Evolutionary conservation across 2,113 vertebrate genomes (phyloP).

Genomic region (Okapia johnstoni): DNA sequence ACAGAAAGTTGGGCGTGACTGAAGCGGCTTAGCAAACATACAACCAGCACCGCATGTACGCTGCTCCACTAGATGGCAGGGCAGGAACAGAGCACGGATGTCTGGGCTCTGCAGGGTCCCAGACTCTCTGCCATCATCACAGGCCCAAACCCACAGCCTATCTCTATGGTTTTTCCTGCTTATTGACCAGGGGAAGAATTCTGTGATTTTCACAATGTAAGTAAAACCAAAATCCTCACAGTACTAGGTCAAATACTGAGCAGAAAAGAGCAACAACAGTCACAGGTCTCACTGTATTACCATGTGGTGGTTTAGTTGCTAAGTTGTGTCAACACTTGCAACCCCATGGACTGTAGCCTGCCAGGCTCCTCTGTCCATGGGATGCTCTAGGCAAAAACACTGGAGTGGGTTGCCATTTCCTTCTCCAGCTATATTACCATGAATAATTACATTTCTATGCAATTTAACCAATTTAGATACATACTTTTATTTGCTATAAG

Average conservation of each 20-base stretch:
- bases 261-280: neutral
- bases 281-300: neutral
- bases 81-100: neutral
- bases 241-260: neutral
- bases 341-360: neutral
- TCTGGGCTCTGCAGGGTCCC: neutral
- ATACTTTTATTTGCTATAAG: neutral
- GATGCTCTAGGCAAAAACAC: neutral
- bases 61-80: neutral
- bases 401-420: neutral
- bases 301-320: neutral
- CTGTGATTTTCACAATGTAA: neutral
- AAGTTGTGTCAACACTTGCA: rapidly evolving
- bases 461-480: neutral
- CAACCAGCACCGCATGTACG: rapidly evolving
- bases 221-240: neutral
- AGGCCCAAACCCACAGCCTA: neutral
- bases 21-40: neutral
- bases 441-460: neutral
- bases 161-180: neutral
- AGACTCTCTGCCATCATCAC: neutral
- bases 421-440: neutral
- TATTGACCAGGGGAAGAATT: neutral
- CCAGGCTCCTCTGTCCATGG: neutral
- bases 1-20: neutral